Evolutionary conservation across 2,888 invertebrate species (phyloP).

Genomic region (Acanthopleura granulata): DNA sequence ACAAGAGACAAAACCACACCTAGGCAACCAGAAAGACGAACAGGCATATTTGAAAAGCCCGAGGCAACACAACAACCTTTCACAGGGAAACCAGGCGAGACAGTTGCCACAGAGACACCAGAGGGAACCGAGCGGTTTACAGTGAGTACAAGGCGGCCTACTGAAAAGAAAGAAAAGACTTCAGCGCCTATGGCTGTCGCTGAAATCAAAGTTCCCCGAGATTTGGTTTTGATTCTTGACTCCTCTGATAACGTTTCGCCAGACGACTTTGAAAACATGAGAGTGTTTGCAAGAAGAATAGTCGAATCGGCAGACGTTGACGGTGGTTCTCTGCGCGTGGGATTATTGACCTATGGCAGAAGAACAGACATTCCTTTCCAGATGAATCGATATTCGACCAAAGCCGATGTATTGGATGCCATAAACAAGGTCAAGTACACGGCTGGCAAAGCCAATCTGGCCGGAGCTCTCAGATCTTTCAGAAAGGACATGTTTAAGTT

Average conservation of each 20-base stretch:
- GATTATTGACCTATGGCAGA: neutral
- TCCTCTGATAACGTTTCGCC: constrained; percentile 30
- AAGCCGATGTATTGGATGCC: neutral
- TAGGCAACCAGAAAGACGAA: no score
- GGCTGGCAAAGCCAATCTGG: neutral
- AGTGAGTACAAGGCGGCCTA: no score
- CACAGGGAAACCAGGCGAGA: no score
- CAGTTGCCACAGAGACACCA: no score
- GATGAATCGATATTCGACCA: constrained; percentile 14
- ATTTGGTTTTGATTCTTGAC: constrained; percentile 32
- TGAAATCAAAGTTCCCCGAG: constrained; percentile 2
- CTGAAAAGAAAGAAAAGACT: no score
- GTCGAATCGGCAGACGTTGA: constrained; percentile 17
- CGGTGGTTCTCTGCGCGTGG: neutral
- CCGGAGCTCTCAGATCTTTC: neutral
- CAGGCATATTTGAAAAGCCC: no score
- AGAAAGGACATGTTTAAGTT: neutral
- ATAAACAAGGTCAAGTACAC: neutral
- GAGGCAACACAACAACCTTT: no score
- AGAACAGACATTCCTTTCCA: neutral
- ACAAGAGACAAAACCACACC: no score
- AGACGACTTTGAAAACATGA: constrained; percentile 23
- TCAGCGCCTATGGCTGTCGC: no score
- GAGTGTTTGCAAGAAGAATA: constrained; percentile 23
- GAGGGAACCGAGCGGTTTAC: no score